phyloP scores from a whole-genome alignment of 1,140 invertebrate species.

The Sminthurinus signatus region DNA sequence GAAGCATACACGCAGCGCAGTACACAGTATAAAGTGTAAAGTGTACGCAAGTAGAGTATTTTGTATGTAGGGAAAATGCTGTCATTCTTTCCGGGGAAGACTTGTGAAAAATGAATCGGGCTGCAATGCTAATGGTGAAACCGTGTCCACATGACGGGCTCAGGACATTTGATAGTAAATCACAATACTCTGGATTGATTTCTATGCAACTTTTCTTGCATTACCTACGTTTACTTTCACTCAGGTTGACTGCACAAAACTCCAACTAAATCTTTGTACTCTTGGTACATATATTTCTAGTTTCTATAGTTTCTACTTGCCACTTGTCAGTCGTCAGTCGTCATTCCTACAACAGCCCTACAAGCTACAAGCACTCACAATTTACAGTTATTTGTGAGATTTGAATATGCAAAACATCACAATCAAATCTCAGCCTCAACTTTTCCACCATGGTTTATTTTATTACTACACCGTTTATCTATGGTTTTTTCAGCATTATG shows the following conservation, averaged over 20 bases:
- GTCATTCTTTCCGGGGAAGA: constrained; percentile 30
- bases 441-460: no score
- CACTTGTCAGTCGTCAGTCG: no score
- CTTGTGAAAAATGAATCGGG: constrained; percentile 39
- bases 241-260: constrained; percentile 16
- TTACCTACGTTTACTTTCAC: constrained; percentile 22
- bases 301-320: no score
- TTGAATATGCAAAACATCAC: no score
- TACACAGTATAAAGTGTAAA: neutral
- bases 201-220: constrained; percentile 33
- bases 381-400: no score
- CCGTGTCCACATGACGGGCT: constrained; percentile 38
- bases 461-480: no score
- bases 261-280: no score
- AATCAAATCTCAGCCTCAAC: no score
- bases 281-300: no score
- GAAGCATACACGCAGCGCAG: neutral
- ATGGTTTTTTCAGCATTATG: no score
- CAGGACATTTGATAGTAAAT: constrained; percentile 39
- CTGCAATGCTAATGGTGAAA: constrained; percentile 40
- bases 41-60: neutral
- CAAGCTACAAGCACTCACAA: no score
- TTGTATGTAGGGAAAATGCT: constrained; percentile 26
- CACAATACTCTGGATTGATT: constrained; percentile 39
- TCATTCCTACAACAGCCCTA: no score